These are phyloP conservation scores for Ctenicera cuprea DNA, from an alignment of 2,888 invertebrate genomes.

Conservation along the genomic window DNA sequence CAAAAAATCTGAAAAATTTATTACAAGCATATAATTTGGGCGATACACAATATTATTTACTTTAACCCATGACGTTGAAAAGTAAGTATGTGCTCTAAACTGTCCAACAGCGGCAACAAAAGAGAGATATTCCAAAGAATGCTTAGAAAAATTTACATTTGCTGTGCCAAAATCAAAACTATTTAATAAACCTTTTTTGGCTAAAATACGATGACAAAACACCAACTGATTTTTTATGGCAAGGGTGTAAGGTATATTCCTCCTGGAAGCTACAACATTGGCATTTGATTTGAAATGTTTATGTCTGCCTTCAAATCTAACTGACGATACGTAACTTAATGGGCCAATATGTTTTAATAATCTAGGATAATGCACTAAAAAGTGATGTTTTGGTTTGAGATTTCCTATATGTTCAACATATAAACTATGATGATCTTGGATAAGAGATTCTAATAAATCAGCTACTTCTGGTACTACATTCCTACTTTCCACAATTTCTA, in stretches of 20 bases:
- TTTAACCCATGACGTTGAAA: neutral
- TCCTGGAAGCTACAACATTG: neutral
- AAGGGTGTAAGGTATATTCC: conserved; percentile 2
- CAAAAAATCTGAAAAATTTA: neutral
- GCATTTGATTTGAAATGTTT: conserved; percentile 44
- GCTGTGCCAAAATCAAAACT: neutral
- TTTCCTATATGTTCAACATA: conserved; percentile 30
- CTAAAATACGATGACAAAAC: conserved; percentile 4
- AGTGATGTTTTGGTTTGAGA: conserved; percentile 54
- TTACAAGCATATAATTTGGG: neutral
- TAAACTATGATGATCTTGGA: conserved; percentile 40
- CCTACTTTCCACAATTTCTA: neutral
- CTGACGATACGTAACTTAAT: conserved; percentile 28
- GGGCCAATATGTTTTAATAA: conserved; percentile 49
- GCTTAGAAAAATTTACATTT: neutral
- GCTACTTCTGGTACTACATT: neutral
- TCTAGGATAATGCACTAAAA: conserved; percentile 52
- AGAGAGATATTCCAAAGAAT: neutral
- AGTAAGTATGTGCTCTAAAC: neutral
- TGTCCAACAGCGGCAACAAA: neutral
- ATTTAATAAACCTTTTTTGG: neutral
- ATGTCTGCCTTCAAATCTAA: conserved; percentile 53
- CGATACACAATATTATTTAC: neutral
- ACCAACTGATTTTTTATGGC: conserved; percentile 21
- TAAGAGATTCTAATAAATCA: conserved; percentile 40